Evolutionary conservation across 2,888 invertebrate genomes (phyloP).

Genomic region (Pammene aurita): DNA sequence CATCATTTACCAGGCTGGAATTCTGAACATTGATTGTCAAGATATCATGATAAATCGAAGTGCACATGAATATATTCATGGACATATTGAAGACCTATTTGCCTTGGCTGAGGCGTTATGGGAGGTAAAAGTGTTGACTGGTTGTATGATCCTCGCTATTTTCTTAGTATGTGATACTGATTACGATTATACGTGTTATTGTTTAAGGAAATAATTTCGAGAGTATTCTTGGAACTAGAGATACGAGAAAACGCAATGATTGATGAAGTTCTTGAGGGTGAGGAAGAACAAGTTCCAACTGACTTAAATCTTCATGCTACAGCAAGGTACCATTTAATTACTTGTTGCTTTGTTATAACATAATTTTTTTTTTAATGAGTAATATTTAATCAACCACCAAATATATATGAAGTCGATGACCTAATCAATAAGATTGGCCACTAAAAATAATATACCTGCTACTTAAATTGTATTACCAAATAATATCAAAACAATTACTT

Average conservation of each 20-base stretch:
- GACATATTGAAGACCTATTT: conserved; percentile 67
- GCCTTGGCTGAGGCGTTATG: conserved; percentile 58
- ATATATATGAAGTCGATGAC: too few relatives aligned
- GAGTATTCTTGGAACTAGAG: conserved; percentile 58
- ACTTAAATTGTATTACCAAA: too few relatives aligned
- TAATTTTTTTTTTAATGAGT: too few relatives aligned
- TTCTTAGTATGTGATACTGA: too few relatives aligned
- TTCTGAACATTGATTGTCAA: conserved; percentile 69
- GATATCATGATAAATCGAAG: conserved; percentile 64
- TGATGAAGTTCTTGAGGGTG: conserved; percentile 49
- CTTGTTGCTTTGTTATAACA: neutral
- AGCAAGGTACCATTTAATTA: conserved; percentile 52
- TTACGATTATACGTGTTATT: neutral
- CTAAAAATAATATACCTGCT: too few relatives aligned
- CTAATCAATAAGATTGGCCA: too few relatives aligned
- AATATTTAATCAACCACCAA: too few relatives aligned
- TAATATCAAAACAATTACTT: too few relatives aligned
- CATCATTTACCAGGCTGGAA: conserved; percentile 61
- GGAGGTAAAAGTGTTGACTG: conserved; percentile 52
- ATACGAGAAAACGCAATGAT: conserved; percentile 49
- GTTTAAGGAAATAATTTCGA: conserved; percentile 56
- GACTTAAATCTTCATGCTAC: conserved; percentile 55
- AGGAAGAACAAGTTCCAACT: conserved; percentile 46
- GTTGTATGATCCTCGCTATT: too few relatives aligned
- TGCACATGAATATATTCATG: conserved; percentile 62